Percentiles rank a stretch among this genome's conserved stretches.
Evolutionary conservation across 2,888 invertebrate species (phyloP).

Genomic region (Piscicola geometra): DNA sequence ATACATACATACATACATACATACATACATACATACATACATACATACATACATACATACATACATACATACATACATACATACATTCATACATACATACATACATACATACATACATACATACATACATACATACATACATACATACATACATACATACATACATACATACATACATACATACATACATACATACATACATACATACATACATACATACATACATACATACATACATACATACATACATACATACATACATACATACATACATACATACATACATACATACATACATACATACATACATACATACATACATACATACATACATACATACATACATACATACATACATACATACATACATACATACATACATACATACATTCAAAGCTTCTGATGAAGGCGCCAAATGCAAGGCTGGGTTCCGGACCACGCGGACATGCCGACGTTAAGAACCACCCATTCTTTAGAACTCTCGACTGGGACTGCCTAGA

Average conservation of each 20-base stretch:
- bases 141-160: too few species aligned
- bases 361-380: constrained; percentile 13
- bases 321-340: constrained; percentile 1
- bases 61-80: too few species aligned
- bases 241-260: neutral
- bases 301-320: constrained; percentile 6
- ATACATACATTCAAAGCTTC: constrained; percentile 62
- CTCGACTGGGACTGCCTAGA: constrained; percentile 98
- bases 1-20: too few species aligned
- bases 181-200: constrained; percentile 2
- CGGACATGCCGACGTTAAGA: constrained; percentile 91
- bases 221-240: neutral
- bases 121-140: too few species aligned
- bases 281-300: constrained; percentile 20
- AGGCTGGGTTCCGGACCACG: constrained; percentile 77
- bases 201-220: constrained; percentile 6
- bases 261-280: neutral
- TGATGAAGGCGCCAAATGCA: constrained; percentile 90
- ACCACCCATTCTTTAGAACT: constrained; percentile 91
- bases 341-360: constrained; percentile 7
- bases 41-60: too few species aligned
- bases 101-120: too few species aligned
- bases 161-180: neutral
- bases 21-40: too few species aligned
- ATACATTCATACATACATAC: too few species aligned